Base-by-base conservation (phyloP, 2,888 invertebrate genomes). In the Gibbula magus region DNA sequence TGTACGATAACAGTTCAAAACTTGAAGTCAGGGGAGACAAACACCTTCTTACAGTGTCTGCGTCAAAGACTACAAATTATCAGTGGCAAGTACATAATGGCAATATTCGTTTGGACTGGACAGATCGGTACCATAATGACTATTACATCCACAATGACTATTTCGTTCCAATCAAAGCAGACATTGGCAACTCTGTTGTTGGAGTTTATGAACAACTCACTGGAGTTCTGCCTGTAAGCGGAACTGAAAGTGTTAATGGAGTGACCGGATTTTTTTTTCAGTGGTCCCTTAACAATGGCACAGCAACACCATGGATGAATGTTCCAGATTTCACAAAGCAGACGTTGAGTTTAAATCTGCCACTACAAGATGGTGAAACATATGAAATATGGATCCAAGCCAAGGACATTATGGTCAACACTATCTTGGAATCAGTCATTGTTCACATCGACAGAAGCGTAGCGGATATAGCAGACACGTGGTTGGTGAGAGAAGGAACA, bases 221-320 rank as follows among this genome's bases (percentile, higher is more conserved):
- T 10, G 86, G 85, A 0, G 13, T 29, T 29, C 35, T 87, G 18
- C 82, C 86, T n/a, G 84, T 87, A 0, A 39, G 53, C 0, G 87
- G 87, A 16, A 87, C 87, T 35, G 74, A 66, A 8, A 87, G 83
- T 75, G 78, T 86, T 0, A 73, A 83, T 51, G 87, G 87, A 4
- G 83, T 87, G 18, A 73, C 78, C 0, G 56, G 35, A 13, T 87
- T 81, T 73, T 32, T 22, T 20, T 79, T 81, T 53, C 56, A 83
- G 0, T 84, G 81, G 79, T 45, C 25, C 1, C 66, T 78, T 3
- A 78, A 85, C 53, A 70, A 73, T 35, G 52, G 75, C 8, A 2
- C 66, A n/a, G 16, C 66, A 8, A 66, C 78, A 7, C 0, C 52
- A 7, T 45, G 79, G 56, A 66, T 20, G 13, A 8, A 56, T 2